A percentile compares a stretch with the other conserved stretches of the same genome.
phyloP scores from a whole-genome alignment of 2,888 invertebrate genomes.

The Escarpia spicata region DNA sequence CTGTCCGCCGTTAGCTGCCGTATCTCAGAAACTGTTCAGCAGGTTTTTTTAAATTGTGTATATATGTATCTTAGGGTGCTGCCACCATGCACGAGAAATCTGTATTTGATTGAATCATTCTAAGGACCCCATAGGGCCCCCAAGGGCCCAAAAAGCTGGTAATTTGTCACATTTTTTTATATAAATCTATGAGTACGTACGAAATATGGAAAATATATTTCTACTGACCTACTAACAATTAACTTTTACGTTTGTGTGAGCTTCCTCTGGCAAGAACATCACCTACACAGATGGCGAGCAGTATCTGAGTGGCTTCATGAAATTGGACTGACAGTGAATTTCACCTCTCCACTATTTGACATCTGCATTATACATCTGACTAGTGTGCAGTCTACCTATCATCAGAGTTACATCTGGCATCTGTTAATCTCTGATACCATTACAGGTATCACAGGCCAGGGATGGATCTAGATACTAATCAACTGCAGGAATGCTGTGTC shows the following conservation, averaged over 20 bases:
- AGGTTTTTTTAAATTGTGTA: no score
- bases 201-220: background rate
- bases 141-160: no score
- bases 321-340: background rate
- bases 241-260: background rate
- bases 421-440: background rate
- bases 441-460: background rate
- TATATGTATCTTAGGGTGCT: no score
- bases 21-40: no score
- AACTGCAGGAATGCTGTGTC: background rate
- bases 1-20: no score
- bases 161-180: no score
- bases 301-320: background rate
- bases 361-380: background rate
- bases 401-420: background rate
- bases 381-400: background rate
- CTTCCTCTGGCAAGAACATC: background rate
- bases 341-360: background rate
- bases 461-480: background rate
- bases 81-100: no score
- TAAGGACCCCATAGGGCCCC: no score
- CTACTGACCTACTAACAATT: background rate
- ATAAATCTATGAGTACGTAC: no score
- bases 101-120: no score
- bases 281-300: background rate